These are phyloP conservation scores for Phaenicophaeus curvirostris DNA, from an alignment of 2,797 vertebrate genomes.

Conservation along the genomic window DNA sequence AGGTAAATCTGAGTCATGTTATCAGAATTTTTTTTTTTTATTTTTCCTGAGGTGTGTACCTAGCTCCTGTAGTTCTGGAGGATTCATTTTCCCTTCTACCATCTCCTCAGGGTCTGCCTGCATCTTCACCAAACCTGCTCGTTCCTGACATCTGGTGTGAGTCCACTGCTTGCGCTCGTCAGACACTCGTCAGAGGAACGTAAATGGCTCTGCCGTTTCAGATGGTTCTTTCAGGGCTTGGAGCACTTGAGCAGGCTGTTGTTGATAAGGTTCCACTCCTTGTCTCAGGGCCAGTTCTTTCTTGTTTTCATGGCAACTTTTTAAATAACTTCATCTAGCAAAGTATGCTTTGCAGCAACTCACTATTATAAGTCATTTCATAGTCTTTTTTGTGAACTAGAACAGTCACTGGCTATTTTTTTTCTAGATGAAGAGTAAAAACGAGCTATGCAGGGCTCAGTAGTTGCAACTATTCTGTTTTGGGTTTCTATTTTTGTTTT, in stretches of 20 bases:
- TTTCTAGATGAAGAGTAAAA: constrained; percentile 19
- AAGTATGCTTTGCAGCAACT: constrained; percentile 27
- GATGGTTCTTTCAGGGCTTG: background rate
- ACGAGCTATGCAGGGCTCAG: background rate
- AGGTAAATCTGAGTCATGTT: background rate
- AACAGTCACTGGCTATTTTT: background rate
- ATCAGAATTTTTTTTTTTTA: background rate
- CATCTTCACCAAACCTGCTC: background rate
- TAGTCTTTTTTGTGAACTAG: background rate
- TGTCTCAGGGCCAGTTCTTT: background rate
- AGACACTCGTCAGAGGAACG: background rate
- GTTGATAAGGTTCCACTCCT: background rate
- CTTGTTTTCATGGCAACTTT: background rate
- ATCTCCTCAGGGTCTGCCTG: background rate
- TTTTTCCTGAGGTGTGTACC: rapidly evolving
- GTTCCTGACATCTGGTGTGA: background rate
- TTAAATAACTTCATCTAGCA: constrained; percentile 19
- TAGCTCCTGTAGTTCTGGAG: background rate
- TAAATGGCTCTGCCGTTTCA: background rate
- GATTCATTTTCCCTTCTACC: background rate
- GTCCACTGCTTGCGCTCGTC: rapidly evolving
- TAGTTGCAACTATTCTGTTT: background rate
- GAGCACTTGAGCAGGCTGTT: background rate
- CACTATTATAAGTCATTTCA: background rate
- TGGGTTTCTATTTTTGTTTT: background rate